These are phyloP conservation scores for Murina feae DNA, from an alignment of 2,113 vertebrate genomes.

Conservation along the genomic window DNA sequence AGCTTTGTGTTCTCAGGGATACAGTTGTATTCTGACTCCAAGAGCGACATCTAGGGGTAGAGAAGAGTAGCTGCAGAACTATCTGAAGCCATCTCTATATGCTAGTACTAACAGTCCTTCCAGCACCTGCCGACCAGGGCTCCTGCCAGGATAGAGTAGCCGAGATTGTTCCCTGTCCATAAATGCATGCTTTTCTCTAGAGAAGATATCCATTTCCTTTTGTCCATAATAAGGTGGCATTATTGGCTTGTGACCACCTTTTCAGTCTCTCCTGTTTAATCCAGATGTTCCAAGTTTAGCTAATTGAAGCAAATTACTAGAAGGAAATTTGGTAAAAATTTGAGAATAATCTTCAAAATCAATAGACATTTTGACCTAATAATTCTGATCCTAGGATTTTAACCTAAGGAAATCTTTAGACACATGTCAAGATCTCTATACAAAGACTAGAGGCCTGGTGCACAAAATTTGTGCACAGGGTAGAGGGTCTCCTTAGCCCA, in stretches of 20 bases:
- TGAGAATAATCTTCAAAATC: slow-evolving; percentile 2
- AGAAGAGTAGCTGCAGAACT: neutral
- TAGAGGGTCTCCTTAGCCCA: too few species aligned
- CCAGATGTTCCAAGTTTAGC: neutral
- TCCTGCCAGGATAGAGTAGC: neutral
- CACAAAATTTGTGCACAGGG: too few species aligned
- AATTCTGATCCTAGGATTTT: neutral
- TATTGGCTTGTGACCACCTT: neutral
- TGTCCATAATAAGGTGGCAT: neutral
- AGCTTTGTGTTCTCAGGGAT: fast-evolving
- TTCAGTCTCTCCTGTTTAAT: neutral
- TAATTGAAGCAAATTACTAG: neutral
- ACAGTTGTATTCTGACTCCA: slow-evolving; percentile 42
- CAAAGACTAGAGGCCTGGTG: too few species aligned
- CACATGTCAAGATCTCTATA: neutral
- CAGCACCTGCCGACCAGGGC: neutral
- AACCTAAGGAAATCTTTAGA: neutral
- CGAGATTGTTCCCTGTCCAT: neutral
- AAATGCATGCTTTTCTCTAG: neutral
- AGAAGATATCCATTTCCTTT: neutral
- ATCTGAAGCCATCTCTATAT: neutral
- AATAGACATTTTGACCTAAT: neutral
- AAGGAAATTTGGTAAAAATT: neutral
- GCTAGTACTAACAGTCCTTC: too few species aligned
- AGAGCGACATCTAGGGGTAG: slow-evolving; percentile 60